A percentile compares a stretch with the other conserved stretches of the same genome.
phyloP scores from a whole-genome alignment of 1,140 invertebrate genomes.

The Heliconius melpomene region DNA sequence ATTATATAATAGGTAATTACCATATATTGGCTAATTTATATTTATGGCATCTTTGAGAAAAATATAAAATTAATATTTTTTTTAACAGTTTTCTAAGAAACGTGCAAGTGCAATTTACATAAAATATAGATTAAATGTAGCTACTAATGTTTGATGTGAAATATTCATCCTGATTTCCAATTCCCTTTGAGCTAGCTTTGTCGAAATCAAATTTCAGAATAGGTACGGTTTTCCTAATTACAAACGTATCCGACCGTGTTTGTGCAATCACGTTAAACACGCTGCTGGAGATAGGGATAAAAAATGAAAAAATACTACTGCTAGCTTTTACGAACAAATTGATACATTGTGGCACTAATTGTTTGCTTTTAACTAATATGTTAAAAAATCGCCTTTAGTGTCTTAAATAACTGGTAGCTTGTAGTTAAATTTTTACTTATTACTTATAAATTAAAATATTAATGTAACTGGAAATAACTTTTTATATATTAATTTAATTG shows the following conservation, averaged over 20 bases:
- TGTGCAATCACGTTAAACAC: constrained; percentile 36
- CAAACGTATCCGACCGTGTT: constrained; percentile 43
- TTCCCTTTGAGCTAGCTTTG: constrained; percentile 47
- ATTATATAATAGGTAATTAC: too few species aligned
- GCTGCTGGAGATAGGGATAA: constrained; percentile 19
- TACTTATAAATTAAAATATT: too few species aligned
- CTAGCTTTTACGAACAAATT: not conserved
- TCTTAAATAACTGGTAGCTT: too few species aligned
- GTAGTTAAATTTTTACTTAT: too few species aligned
- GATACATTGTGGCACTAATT: not conserved
- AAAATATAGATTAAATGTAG: constrained; percentile 33
- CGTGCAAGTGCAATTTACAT: not conserved
- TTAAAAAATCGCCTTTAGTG: not conserved
- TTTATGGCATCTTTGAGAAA: too few species aligned
- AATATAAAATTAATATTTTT: not conserved
- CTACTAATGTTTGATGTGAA: constrained; percentile 33
- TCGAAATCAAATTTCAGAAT: constrained; percentile 49
- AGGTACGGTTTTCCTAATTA: constrained; percentile 48
- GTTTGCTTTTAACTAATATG: not conserved
- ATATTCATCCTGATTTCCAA: constrained; percentile 48
- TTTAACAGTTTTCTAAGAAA: not conserved
- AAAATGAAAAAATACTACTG: not conserved
- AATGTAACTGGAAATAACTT: too few species aligned
- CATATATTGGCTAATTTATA: too few species aligned
- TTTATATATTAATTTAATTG: too few species aligned